Evolutionary conservation across 1,140 invertebrate species (phyloP), one percentile per base, ranked within the genome.

Genomic region (Pseudomyrmex concolor): DNA sequence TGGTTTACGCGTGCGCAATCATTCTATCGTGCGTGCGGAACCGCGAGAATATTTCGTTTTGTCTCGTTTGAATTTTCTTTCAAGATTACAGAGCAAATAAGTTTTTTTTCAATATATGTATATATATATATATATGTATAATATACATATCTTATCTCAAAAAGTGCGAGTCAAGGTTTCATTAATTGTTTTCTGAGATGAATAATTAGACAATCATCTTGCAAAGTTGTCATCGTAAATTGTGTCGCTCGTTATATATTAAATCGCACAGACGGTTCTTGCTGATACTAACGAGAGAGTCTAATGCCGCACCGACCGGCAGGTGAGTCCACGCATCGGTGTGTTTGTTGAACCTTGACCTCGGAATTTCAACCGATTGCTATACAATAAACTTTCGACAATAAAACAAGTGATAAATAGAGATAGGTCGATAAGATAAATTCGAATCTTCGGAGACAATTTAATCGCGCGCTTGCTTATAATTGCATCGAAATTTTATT

Each of bases 291-390:
- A 86, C 77, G 77, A 86, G 59, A 76, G 63, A 43, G 83, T 86
- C 78, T 72, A 87, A 87, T 82, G 84, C 71, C 50, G 78, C 85
- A 48, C 71, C 86, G 74, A 50, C 63, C 72, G 80, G 85, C 86
- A 87, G 86, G 86, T 87, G 86, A 43, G 54, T 55, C 59, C 19
- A 70, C 59, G 63, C 19, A 84, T 84, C 78, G 63, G 48, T 57
- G 25, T 60, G 48, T 83, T 64, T 55, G 67, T 66, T 76, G 84
- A 83, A 73, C 84, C 51, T 63, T 83, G 57, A 83, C 66, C 85
- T 68, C 80, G 17, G 17, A 43, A 25, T 81, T 83, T 78, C 45
- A 45, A 84, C 25, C 22, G 45, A 48, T 64, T 15, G 17, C 17
- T 9, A n/a, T n/a, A n/a, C n/a, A 34, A 70, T 17, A 12, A 63